A percentile compares a stretch with the other conserved stretches of the same genome.
Conservation (phyloP, 2,888 invertebrate genomes). For the Doris montereyensis region DNA sequence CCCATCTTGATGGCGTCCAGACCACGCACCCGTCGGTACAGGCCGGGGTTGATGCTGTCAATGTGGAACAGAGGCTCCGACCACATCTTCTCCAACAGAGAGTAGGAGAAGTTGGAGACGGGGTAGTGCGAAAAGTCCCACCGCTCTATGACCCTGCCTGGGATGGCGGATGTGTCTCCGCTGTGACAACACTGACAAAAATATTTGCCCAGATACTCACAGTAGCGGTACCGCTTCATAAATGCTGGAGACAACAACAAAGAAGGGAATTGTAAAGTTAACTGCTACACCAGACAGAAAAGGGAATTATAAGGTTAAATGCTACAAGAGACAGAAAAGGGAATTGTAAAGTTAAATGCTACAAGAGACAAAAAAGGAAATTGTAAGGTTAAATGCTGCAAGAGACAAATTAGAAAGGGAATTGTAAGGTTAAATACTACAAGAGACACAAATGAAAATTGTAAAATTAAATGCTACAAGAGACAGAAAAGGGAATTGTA, state of each 20-base stretch:
- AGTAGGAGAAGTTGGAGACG: constrained; percentile 87
- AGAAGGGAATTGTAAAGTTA: neutral
- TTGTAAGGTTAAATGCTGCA: too few species aligned
- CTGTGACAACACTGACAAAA: constrained; percentile 91
- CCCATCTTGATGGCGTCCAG: constrained; percentile 78
- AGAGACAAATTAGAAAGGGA: too few species aligned
- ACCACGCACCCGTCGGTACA: constrained; percentile 79
- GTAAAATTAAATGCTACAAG: too few species aligned
- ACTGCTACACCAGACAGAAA: neutral
- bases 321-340: too few species aligned
- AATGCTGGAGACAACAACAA: constrained; percentile 29
- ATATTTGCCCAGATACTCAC: constrained; percentile 87
- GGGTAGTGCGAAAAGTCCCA: constrained; percentile 80
- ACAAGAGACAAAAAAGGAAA: too few species aligned
- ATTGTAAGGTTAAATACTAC: too few species aligned
- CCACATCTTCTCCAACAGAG: constrained; percentile 83
- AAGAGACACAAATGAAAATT: too few species aligned
- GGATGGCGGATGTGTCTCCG: constrained; percentile 82
- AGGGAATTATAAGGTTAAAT: too few species aligned
- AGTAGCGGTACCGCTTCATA: constrained; percentile 83
- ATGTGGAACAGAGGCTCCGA: constrained; percentile 85
- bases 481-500: neutral
- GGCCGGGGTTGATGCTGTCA: constrained; percentile 80
- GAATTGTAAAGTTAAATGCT: too few species aligned
- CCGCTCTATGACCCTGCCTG: constrained; percentile 74